These are phyloP conservation scores for Ooceraea biroi DNA, from an alignment of 1,140 invertebrate species.

Conservation along the genomic window DNA sequence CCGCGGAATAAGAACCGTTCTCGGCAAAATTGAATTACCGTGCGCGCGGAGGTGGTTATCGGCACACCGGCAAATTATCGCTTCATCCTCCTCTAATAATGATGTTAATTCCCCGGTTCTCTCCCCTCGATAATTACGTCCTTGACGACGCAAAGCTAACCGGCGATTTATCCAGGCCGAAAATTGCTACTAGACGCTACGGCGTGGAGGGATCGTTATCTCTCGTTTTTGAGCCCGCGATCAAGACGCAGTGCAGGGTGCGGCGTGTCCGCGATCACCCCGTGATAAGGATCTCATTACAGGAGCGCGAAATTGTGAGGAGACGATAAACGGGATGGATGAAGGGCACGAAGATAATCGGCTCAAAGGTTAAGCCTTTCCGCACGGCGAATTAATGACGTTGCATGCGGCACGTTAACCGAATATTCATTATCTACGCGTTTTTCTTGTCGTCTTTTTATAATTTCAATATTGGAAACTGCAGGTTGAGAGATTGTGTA, in stretches of 20 bases:
- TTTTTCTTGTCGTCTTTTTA: not conserved
- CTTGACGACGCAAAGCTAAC: constrained; percentile 39
- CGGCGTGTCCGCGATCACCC: constrained; percentile 35
- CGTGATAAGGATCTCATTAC: constrained; percentile 66
- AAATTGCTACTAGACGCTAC: constrained; percentile 58
- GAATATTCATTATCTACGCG: not conserved
- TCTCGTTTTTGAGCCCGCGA: constrained; percentile 44
- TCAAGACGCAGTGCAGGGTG: constrained; percentile 7
- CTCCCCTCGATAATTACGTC: constrained; percentile 43
- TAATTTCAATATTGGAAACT: not conserved
- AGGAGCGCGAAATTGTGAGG: constrained; percentile 62
- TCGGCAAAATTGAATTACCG: constrained; percentile 51
- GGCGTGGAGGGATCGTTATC: constrained; percentile 55
- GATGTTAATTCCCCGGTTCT: constrained; percentile 45
- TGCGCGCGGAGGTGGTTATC: constrained; percentile 44
- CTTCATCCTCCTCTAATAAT: constrained; percentile 51
- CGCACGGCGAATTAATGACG: constrained; percentile 30
- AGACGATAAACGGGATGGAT: constrained; percentile 3
- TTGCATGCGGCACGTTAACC: not conserved
- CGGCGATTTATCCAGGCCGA: constrained; percentile 51
- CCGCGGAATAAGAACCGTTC: constrained; percentile 21
- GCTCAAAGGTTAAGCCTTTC: constrained; percentile 67
- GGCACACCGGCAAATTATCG: constrained; percentile 42
- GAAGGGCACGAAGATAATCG: constrained; percentile 47
- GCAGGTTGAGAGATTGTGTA: no score